phyloP scores from a whole-genome alignment of 2,797 vertebrate species.

The Enteromius treurensis region DNA sequence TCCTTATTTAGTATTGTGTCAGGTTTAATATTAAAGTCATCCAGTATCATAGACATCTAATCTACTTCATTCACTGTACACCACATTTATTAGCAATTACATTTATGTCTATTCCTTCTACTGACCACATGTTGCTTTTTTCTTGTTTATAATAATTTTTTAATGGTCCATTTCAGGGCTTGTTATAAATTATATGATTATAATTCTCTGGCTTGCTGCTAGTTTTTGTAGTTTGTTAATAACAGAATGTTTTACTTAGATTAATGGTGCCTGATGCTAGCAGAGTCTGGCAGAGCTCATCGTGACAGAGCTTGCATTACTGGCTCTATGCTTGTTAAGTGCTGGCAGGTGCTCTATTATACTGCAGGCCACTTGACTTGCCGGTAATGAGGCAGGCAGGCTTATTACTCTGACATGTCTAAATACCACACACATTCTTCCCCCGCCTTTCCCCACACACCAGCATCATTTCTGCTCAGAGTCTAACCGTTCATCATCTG shows the following conservation, averaged over 20 bases:
- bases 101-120: not conserved
- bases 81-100: not conserved
- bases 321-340: conserved; percentile 30
- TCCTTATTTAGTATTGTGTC: not conserved
- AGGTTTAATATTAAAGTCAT: not conserved
- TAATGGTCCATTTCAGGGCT: not conserved
- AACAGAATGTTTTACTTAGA: not conserved
- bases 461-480: not conserved
- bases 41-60: not conserved
- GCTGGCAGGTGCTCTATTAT: conserved; percentile 59
- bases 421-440: conserved; percentile 39
- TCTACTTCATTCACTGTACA: not conserved
- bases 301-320: conserved; percentile 32
- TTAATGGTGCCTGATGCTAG: not conserved
- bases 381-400: conserved; percentile 47
- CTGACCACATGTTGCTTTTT: not conserved
- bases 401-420: conserved; percentile 58
- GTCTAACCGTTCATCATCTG: conserved; percentile 22
- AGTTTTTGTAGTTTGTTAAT: not conserved
- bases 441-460: conserved; percentile 13
- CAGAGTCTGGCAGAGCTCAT: not conserved
- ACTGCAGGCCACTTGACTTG: conserved; percentile 51
- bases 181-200: not conserved
- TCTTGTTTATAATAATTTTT: not conserved
- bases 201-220: not conserved